phyloP scores from a whole-genome alignment of 2,888 invertebrate genomes.

The Laothoe populi region DNA sequence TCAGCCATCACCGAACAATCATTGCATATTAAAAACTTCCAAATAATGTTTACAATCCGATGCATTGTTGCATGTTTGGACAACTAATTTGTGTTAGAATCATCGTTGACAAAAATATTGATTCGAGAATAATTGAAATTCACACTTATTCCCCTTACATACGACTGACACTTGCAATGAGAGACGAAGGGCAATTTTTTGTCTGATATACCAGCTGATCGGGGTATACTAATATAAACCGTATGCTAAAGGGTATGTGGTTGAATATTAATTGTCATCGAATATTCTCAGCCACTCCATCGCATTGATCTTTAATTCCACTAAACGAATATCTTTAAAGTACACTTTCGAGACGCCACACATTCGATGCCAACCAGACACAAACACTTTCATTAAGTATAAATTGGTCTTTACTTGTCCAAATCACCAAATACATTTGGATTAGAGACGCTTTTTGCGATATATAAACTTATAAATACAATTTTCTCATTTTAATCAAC shows the following conservation, averaged over 20 bases:
- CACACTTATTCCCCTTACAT: background rate
- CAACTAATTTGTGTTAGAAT: constrained; percentile 3
- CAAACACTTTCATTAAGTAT: background rate
- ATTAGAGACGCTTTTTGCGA: background rate
- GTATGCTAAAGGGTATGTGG: background rate
- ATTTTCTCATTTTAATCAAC: no score
- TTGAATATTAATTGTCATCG: background rate
- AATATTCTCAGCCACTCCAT: background rate
- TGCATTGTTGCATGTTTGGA: background rate
- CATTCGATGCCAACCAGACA: constrained; percentile 7
- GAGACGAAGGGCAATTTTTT: no score
- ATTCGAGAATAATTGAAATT: background rate
- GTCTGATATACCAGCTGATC: no score
- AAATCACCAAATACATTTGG: background rate
- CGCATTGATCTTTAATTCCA: background rate
- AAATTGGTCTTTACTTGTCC: background rate
- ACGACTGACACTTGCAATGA: background rate
- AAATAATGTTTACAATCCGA: constrained; percentile 2
- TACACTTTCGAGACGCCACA: background rate
- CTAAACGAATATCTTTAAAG: background rate
- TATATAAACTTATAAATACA: no score
- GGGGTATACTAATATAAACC: background rate
- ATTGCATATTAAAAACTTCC: background rate
- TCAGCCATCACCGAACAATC: constrained; percentile 5
- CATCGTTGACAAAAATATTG: background rate